Base-by-base conservation (phyloP, 2,113 vertebrate species). In the Jaculus jaculus region DNA sequence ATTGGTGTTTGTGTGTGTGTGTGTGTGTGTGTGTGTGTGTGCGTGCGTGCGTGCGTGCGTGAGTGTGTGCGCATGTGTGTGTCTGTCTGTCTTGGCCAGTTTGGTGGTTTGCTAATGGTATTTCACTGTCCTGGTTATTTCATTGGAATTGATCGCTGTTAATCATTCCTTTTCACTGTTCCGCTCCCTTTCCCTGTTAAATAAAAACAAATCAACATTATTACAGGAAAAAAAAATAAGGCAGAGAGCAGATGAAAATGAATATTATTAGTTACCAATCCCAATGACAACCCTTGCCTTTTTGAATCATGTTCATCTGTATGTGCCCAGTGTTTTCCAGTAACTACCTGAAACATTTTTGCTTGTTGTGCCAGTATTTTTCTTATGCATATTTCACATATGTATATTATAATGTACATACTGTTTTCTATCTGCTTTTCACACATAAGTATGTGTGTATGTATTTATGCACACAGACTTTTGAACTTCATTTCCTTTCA, bases 371-470 rank as follows among this genome's bases (percentile, higher is more conserved):
- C 4, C 37, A 58, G 37, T 84, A 89, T 89, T 95, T 95, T 95
- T 96, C 84, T 85, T 80, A 87, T 94, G 71, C 71, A 84, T 75
- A 60, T 95, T 30, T 91, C 74, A 71, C 74, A 84, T 89, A 84
- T 84, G 73, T 94, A 84, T 90, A 95, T 82, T 93, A 68, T 65
- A 82, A 83, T 95, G 34, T 93, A 95, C 37, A 89, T 94, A 95
- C 28, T 75, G 83, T 89, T 94, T 95, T 93, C 91, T 95, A 95
- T 82, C 61, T 89, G 86, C 72, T 93, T 82, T 95, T 97, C 86
- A 75, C 39, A 54, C 28, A 28, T 90, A 66, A 80, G 61, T 94
- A 47, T 47, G 11, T 91, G 51, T 78, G 51, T 83, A 23, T 87
- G n/a, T 74, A 47, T 69, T 60, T 84, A 81, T 78, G 84, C 37